Conservation (phyloP, 2,888 invertebrate species). For the Teleiodes luculella region DNA sequence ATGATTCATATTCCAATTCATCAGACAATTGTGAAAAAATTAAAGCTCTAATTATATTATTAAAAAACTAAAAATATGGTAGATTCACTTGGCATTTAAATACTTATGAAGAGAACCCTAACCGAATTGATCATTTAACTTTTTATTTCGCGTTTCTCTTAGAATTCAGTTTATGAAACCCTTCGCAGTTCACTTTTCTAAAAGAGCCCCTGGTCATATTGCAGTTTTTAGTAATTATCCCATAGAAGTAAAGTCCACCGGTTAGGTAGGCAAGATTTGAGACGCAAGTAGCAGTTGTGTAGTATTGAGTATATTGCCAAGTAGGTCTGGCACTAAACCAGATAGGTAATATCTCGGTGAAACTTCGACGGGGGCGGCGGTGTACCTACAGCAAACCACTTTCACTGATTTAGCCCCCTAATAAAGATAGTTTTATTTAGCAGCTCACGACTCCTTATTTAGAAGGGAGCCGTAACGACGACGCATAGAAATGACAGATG, state of each 20-base stretch:
- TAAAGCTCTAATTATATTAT: too few relatives aligned
- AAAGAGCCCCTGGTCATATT: conserved; percentile 16
- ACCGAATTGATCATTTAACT: too few relatives aligned
- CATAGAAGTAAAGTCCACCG: conserved; percentile 50
- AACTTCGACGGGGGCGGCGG: conserved; percentile 53
- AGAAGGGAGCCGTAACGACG: conserved; percentile 11
- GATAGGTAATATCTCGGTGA: conserved; percentile 60
- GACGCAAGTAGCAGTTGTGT: conserved; percentile 20
- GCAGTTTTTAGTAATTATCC: conserved; percentile 36
- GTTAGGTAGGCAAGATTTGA: conserved; percentile 23
- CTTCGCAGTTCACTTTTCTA: not conserved
- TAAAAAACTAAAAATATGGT: too few relatives aligned
- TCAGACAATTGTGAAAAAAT: too few relatives aligned
- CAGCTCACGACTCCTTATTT: conserved; percentile 19
- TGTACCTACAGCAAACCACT: conserved; percentile 47
- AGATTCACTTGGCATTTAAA: too few relatives aligned
- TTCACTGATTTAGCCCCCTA: conserved; percentile 49
- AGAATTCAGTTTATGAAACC: too few relatives aligned
- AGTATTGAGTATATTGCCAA: conserved; percentile 53
- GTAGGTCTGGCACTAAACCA: conserved; percentile 51
- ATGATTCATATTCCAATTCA: too few relatives aligned
- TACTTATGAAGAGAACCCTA: too few relatives aligned
- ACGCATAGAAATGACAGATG: conserved; percentile 1
- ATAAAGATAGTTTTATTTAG: conserved; percentile 25
- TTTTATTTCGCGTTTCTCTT: too few relatives aligned